Percentiles rank a stretch among this genome's conserved stretches.
phyloP scores from a whole-genome alignment of 1,140 invertebrate genomes.

The Galleria mellonella region DNA sequence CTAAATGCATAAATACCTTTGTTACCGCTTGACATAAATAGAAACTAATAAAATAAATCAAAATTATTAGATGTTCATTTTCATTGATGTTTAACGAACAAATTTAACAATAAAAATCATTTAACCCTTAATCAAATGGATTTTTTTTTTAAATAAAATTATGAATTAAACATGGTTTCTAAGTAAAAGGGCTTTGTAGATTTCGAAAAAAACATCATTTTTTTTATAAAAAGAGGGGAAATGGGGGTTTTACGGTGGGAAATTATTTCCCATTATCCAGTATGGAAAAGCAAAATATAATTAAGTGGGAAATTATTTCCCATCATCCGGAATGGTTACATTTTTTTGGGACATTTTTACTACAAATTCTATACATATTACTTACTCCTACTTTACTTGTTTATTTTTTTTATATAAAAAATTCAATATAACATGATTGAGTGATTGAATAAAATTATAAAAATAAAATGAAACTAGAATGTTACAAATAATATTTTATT shows the following conservation, averaged over 20 bases:
- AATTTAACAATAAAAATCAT: too few species aligned
- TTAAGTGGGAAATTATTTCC: slow-evolving; percentile 42
- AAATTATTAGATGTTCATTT: too few species aligned
- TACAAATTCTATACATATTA: slow-evolving; percentile 24
- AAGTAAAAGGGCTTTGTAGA: slow-evolving; percentile 11
- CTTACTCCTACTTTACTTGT: slow-evolving; percentile 19
- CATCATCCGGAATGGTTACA: slow-evolving; percentile 11
- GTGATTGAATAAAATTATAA: slow-evolving; percentile 14
- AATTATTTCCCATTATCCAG: slow-evolving; percentile 31
- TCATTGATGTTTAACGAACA: too few species aligned
- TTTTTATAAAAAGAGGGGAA: slow-evolving; percentile 24
- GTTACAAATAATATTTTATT: too few species aligned
- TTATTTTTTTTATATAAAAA: slow-evolving; percentile 15
- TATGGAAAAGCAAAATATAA: too few species aligned
- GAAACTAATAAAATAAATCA: too few species aligned
- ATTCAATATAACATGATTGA: slow-evolving; percentile 14
- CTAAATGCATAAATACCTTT: too few species aligned
- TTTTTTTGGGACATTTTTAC: slow-evolving; percentile 17
- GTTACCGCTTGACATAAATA: too few species aligned
- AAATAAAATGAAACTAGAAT: neutral
- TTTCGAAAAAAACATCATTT: slow-evolving; percentile 13
- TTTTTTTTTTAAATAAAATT: slow-evolving; percentile 11
- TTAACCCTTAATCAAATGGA: neutral
- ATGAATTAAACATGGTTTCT: slow-evolving; percentile 6
- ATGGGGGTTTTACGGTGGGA: slow-evolving; percentile 30